Conservation (phyloP, 1,140 invertebrate genomes). For the Latrodectus geometricus region DNA sequence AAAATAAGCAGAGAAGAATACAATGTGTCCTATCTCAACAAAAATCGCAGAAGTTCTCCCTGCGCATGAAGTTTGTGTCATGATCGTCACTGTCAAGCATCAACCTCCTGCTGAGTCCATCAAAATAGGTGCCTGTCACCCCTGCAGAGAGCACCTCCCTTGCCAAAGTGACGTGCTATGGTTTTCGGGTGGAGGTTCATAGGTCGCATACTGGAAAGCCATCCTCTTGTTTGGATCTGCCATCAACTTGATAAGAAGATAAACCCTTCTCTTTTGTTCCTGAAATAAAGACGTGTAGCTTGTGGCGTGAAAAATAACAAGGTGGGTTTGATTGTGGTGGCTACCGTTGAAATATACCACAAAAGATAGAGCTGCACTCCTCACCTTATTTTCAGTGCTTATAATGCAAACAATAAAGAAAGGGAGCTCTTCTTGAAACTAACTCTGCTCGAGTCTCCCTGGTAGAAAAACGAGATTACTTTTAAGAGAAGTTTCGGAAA, state of each 20-base stretch:
- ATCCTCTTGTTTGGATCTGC: neutral
- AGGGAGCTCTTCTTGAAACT: too few species aligned
- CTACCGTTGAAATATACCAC: neutral
- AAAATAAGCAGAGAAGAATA: too few species aligned
- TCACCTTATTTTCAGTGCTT: neutral
- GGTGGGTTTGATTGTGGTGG: neutral
- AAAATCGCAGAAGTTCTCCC: neutral
- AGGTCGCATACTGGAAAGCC: neutral
- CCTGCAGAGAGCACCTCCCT: neutral
- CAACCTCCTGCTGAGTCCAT: neutral
- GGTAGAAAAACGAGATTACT: too few species aligned
- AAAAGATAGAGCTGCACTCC: neutral
- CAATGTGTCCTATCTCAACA: neutral
- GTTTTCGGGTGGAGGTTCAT: neutral
- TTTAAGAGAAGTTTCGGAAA: too few species aligned
- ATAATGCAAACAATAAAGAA: too few species aligned
- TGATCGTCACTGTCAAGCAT: neutral
- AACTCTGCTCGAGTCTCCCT: too few species aligned
- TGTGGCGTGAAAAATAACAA: neutral
- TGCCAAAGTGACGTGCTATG: neutral
- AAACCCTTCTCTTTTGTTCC: neutral
- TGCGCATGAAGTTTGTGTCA: neutral
- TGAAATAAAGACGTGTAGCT: neutral
- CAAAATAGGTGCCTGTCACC: neutral
- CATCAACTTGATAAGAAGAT: neutral